Evolutionary conservation across 1,140 invertebrate genomes (phyloP).

Genomic region (Anastrepha ludens): DNA sequence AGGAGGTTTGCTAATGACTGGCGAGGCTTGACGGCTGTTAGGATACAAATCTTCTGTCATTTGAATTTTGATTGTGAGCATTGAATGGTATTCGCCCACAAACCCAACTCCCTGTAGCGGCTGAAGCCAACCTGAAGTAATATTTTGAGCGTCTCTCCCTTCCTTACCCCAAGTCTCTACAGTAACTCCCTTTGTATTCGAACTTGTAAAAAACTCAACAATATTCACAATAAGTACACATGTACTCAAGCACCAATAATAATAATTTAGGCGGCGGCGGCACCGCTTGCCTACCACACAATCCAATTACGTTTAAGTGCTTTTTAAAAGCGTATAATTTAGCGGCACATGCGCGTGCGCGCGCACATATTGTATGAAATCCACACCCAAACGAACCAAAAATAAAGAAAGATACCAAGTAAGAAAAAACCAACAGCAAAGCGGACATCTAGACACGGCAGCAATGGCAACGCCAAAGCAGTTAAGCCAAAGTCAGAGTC

Average conservation of each 20-base stretch:
- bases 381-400: conserved; percentile 26
- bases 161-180: no score
- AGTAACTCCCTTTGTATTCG: no score
- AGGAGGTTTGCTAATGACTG: no score
- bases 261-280: conserved; percentile 21
- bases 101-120: no score
- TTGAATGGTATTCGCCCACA: no score
- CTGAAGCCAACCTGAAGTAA: no score
- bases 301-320: conserved; percentile 53
- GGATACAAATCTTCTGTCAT: no score
- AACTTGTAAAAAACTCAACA: neutral
- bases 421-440: neutral
- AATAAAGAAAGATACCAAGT: conserved; percentile 16
- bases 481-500: neutral
- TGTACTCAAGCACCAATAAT: neutral
- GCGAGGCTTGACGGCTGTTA: no score
- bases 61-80: no score
- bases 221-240: neutral
- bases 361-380: conserved; percentile 36
- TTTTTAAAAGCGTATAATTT: conserved; percentile 55
- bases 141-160: no score
- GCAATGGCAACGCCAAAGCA: neutral
- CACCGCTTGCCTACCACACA: conserved; percentile 34
- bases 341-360: conserved; percentile 23
- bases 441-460: neutral